Evolutionary conservation across 2,113 vertebrate genomes (phyloP).

Genomic region (Xenopus borealis): DNA sequence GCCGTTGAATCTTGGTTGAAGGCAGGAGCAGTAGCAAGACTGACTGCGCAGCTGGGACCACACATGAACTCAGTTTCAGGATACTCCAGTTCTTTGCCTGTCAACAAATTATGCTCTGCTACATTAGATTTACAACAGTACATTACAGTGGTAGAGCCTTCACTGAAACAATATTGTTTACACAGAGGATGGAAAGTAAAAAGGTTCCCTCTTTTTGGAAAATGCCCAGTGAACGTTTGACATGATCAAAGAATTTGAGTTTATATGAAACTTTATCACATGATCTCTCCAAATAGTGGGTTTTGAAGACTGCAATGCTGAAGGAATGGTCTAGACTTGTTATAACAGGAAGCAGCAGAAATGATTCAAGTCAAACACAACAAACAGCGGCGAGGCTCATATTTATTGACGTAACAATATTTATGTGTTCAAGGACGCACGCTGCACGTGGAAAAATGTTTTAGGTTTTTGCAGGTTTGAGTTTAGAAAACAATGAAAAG

Average conservation of each 20-base stretch:
- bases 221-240: slow-evolving; percentile 11
- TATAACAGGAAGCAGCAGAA: slow-evolving; percentile 6
- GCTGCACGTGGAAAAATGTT: neutral
- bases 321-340: slow-evolving; percentile 15
- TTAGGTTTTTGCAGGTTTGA: neutral
- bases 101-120: slow-evolving; percentile 44
- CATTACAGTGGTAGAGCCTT: slow-evolving; percentile 7
- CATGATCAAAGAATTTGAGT: slow-evolving; percentile 35
- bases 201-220: slow-evolving; percentile 46
- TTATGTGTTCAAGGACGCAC: neutral
- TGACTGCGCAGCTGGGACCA: slow-evolving; percentile 40
- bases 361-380: slow-evolving; percentile 2
- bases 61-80: slow-evolving; percentile 43
- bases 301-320: slow-evolving; percentile 18
- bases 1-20: neutral
- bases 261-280: slow-evolving; percentile 15
- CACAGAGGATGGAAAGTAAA: slow-evolving; percentile 11
- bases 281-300: slow-evolving; percentile 29
- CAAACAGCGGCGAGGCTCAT: slow-evolving; percentile 5
- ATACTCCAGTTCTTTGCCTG: slow-evolving; percentile 45
- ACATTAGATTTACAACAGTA: slow-evolving; percentile 12
- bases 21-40: neutral
- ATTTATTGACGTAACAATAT: slow-evolving; percentile 3
- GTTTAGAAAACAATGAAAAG: neutral
- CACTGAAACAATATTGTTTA: slow-evolving; percentile 16